Conservation (phyloP, 2,888 invertebrate genomes). For the Acholoe squamosa region DNA sequence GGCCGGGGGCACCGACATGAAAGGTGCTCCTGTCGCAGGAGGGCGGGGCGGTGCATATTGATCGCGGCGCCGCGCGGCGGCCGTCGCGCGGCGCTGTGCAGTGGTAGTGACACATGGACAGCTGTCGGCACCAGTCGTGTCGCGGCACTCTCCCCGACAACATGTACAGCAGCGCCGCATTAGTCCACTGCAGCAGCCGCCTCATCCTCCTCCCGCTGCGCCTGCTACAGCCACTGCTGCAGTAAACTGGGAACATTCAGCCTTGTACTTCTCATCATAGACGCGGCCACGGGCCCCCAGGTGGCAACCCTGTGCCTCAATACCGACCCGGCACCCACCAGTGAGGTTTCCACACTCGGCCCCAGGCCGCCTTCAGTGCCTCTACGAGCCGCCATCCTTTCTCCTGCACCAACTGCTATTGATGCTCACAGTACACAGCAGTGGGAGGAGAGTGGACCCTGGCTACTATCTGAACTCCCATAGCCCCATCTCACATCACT, state of each 20-base stretch:
- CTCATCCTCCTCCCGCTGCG: neutral
- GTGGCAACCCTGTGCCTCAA: neutral
- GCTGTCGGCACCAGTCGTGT: constrained; percentile 46
- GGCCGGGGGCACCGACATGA: neutral
- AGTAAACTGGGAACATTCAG: too few relatives aligned
- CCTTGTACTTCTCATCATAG: too few relatives aligned
- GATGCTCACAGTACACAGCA: too few relatives aligned
- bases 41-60: too few relatives aligned
- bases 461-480: too few relatives aligned
- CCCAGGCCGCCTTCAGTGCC: neutral
- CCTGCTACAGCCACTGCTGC: neutral
- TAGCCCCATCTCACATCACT: too few relatives aligned
- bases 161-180: neutral
- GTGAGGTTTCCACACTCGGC: too few relatives aligned
- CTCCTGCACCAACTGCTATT: too few relatives aligned
- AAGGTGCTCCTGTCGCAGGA: neutral
- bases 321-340: neutral
- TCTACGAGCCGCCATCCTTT: neutral
- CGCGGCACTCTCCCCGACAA: constrained; percentile 25
- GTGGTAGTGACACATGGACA: constrained; percentile 50
- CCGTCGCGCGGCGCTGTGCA: too few relatives aligned
- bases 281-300: neutral
- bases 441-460: too few relatives aligned
- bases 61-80: neutral
- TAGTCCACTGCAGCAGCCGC: neutral